Evolutionary conservation across 2,797 vertebrate species (phyloP), one percentile per base, ranked within the genome.

Genomic region (Tangara arthus): DNA sequence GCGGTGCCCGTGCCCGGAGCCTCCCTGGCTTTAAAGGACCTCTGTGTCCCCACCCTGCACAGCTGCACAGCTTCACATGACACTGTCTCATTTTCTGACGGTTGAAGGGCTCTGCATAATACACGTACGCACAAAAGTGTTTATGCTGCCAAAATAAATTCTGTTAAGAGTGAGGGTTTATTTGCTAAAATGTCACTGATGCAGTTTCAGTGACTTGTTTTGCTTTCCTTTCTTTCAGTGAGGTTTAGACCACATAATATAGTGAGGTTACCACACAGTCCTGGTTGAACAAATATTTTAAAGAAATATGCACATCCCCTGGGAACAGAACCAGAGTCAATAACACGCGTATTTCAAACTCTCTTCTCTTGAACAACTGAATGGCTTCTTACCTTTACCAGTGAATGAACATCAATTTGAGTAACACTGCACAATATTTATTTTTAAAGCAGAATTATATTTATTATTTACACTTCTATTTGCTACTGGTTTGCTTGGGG

Each of bases 61-160:
- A 98, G 98, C 98, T 98, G 98, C 91, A 96, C 80, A 97, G 92
- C 94, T 95, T 98, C 98, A 98, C 89, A 95, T 80, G 96, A 96
- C 98, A 97, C 97, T 50, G 94, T 97, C 95, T 97, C 94, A 23
- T 96, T 97, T 98, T 97, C 96, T 96, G 97, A 96, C 35, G 68
- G 89, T 83, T 85, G 92, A 97, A 95, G 90, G 93, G 96, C 95
- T 96, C 96, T 96, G 93, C 87, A 97, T 97, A 97, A 97, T 95
- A 93, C 96, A 92, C 23, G 39, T 93, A 97, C 32, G 93, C 97
- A 97, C 96, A 97, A 97, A 98, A 98, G 96, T 97, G 93, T 97
- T 97, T 96, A 87, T 86, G 93, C 91, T 97, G 97, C 97, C 98
- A 98, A 98, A 97, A 97, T 97, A 97, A 97, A 98, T 97, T 97